Base-by-base conservation (phyloP, 2,888 invertebrate genomes). In the Andrena hattorfiana region DNA sequence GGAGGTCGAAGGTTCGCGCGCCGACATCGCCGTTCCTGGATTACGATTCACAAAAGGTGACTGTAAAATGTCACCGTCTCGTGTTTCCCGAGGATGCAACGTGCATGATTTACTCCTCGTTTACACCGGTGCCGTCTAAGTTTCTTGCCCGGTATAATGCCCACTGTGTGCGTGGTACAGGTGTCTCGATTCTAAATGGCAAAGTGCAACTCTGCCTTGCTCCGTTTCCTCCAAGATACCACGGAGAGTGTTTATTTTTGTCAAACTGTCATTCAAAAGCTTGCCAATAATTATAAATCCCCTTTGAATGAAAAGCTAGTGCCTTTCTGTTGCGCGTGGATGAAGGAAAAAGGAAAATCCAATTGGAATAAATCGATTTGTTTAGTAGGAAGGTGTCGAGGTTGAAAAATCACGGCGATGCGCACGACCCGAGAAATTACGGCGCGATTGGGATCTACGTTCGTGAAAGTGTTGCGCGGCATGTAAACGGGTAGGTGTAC, bases 41-140 rank as follows among this genome's bases (percentile, higher is more conserved):
- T 89, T 88, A 86, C 83, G 78, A 72, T 85, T 88, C 81, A 85
- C 71, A 87, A 90, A 89, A 89, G 89, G 85, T 85, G 84, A 83
- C 80, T 84, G 81, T 69, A 79, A 90, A 89, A 89, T 89, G 88
- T 90, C 89, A 85, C 85, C 81, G 83, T 79, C 82, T 83, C 85
- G 77, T 60, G 79, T 87, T 83, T 78, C 84, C 71, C 66, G 62
- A 13, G 51, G 74, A 73, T 66, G 75, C 77, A 64, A 64, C 30
- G 67, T 74, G 66, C 70, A 64, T 77, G 78, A 79, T 77, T 82
- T 83, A 83, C 71, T 77, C 60, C 62, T 73, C 77, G 60, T 73
- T 67, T 63, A 32, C 63, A 23, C 49, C 4, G 54, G 32, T 54
- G 59, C 51, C 35, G 32, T 42, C 72, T 51, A n/a, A 76, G 54